Conservation (phyloP, 2,113 vertebrate species). For the Austrofundulus limnaeus region DNA sequence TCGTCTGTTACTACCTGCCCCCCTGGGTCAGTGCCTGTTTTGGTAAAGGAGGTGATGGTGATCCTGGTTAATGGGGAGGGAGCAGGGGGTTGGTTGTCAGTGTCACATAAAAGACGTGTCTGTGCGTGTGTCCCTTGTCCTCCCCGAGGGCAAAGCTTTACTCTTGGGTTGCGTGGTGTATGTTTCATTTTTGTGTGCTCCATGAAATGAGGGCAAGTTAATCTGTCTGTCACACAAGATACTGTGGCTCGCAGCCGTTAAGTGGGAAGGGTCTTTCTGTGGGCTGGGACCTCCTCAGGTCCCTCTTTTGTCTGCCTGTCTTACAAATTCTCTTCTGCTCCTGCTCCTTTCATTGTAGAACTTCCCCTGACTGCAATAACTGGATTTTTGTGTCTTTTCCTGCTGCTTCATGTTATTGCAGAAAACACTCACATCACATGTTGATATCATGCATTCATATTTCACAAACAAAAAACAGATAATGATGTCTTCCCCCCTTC, state of each 20-base stretch:
- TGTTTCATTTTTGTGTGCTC: slow-evolving; percentile 73
- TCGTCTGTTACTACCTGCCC: slow-evolving; percentile 37
- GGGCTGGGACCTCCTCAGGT: slow-evolving; percentile 41
- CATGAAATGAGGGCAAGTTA: slow-evolving; percentile 74
- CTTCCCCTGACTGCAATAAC: slow-evolving; percentile 20
- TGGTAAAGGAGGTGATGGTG: slow-evolving; percentile 29
- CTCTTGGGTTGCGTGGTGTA: slow-evolving; percentile 68
- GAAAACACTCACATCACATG: slow-evolving; percentile 2
- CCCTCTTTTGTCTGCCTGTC: slow-evolving; percentile 51
- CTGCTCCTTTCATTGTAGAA: slow-evolving; percentile 30
- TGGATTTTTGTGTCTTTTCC: slow-evolving; percentile 23
- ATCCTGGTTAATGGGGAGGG: slow-evolving; percentile 9
- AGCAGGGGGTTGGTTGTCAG: too few species aligned
- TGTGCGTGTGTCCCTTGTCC: slow-evolving; percentile 52
- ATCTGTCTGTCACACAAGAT: slow-evolving; percentile 77
- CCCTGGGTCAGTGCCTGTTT: slow-evolving; percentile 34
- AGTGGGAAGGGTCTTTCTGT: slow-evolving; percentile 47
- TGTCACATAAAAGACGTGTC: slow-evolving; percentile 59
- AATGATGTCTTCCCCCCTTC: slow-evolving; percentile 19
- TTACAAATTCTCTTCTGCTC: slow-evolving; percentile 14
- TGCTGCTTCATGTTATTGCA: slow-evolving; percentile 22
- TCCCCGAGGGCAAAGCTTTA: slow-evolving; percentile 63
- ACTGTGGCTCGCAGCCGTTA: slow-evolving; percentile 28
- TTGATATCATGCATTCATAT: slow-evolving; percentile 1
- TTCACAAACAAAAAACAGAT: not conserved